Conservation (phyloP, 92 coral and sea anemone species). For the Epizoanthus stellaris region DNA sequence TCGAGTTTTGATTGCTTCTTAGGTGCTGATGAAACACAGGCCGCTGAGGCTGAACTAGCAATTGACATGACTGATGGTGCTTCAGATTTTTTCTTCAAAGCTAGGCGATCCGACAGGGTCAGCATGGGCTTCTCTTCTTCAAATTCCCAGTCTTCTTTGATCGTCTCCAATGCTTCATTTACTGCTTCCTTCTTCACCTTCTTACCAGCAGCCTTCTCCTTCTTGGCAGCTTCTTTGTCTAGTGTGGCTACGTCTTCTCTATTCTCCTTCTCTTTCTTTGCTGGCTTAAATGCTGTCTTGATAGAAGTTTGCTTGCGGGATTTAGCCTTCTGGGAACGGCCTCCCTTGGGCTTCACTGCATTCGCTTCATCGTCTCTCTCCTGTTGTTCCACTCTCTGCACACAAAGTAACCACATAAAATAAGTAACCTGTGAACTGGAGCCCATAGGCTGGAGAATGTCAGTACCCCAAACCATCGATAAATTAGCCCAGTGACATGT, state of each 20-base stretch:
- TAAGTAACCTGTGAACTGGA: no score
- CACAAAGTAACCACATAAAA: background rate
- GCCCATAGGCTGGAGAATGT: no score
- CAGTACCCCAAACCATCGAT: no score
- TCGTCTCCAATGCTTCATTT: constrained; percentile 22
- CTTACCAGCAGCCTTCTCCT: constrained; percentile 9
- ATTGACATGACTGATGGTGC: constrained; percentile 4
- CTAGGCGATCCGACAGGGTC: constrained; percentile 34
- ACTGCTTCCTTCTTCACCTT: background rate
- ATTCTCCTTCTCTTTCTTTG: background rate
- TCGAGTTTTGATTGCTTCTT: constrained; percentile 19
- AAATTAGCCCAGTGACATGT: no score
- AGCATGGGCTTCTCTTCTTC: constrained; percentile 35
- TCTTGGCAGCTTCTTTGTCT: constrained; percentile 1
- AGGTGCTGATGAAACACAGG: background rate
- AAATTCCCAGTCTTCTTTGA: constrained; percentile 19
- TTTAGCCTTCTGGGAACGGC: constrained; percentile 35
- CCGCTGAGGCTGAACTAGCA: constrained; percentile 19
- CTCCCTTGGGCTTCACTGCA: constrained; percentile 22
- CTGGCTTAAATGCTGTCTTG: constrained; percentile 28
- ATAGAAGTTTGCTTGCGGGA: constrained; percentile 42
- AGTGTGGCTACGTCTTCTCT: background rate
- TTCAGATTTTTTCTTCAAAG: constrained; percentile 32
- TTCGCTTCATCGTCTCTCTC: constrained; percentile 35
- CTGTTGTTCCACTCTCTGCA: constrained; percentile 35